These are phyloP conservation scores for Andricus quercusramuli DNA, from an alignment of 2,888 invertebrate species.

Conservation along the genomic window DNA sequence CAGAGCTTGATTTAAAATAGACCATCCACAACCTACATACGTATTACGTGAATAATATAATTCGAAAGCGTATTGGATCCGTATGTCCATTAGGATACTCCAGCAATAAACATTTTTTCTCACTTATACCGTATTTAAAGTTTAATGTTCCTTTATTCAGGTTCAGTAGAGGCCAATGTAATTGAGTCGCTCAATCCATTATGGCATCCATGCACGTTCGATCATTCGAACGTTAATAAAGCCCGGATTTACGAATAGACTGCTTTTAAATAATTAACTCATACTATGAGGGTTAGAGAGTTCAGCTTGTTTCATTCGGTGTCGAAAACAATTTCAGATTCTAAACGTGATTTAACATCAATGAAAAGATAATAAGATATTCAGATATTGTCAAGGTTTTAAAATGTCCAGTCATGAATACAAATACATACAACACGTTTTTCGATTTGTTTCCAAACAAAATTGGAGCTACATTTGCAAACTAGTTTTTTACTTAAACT, in stretches of 20 bases:
- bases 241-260: constrained; percentile 52
- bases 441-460: too few relatives aligned
- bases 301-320: not conserved
- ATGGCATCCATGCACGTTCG: constrained; percentile 16
- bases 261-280: constrained; percentile 58
- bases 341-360: not conserved
- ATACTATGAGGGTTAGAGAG: constrained; percentile 46
- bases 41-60: not conserved
- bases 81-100: not conserved
- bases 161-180: not conserved
- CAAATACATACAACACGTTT: too few relatives aligned
- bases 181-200: not conserved
- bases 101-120: not conserved
- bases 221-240: constrained; percentile 53
- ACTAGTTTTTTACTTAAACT: too few relatives aligned
- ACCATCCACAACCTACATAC: not conserved
- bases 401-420: too few relatives aligned
- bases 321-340: not conserved
- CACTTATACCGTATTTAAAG: not conserved
- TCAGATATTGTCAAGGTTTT: too few relatives aligned
- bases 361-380: not conserved
- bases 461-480: too few relatives aligned
- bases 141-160: not conserved
- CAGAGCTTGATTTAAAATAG: too few relatives aligned
- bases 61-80: not conserved